Evolutionary conservation across 2,888 invertebrate genomes (phyloP).

Genomic region (Hirtodrosophila cameraria): DNA sequence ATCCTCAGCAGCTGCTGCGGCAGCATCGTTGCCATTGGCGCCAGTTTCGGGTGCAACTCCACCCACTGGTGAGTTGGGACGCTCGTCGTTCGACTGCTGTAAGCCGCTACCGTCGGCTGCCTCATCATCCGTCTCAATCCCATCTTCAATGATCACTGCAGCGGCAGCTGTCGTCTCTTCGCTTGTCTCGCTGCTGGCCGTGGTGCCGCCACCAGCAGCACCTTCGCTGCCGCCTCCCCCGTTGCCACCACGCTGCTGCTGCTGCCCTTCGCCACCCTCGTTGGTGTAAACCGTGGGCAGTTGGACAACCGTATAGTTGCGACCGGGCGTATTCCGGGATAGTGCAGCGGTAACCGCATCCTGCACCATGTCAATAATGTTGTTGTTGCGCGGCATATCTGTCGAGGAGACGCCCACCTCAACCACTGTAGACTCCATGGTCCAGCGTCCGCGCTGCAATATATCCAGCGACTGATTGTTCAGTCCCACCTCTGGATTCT

Average conservation of each 20-base stretch:
- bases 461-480: slow-evolving; percentile 84
- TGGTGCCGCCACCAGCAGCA: slow-evolving; percentile 20
- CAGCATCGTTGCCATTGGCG: background rate
- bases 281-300: slow-evolving; percentile 81
- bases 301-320: slow-evolving; percentile 83
- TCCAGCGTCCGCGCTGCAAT: slow-evolving; percentile 84
- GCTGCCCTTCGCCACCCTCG: slow-evolving; percentile 59
- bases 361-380: slow-evolving; percentile 83
- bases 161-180: slow-evolving; percentile 62
- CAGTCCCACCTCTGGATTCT: slow-evolving; percentile 83
- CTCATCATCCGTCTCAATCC: slow-evolving; percentile 71
- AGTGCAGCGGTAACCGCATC: slow-evolving; percentile 84
- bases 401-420: slow-evolving; percentile 84
- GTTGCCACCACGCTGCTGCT: slow-evolving; percentile 13
- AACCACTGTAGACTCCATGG: slow-evolving; percentile 84
- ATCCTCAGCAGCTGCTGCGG: slow-evolving; percentile 15
- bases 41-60: slow-evolving; percentile 1
- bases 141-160: slow-evolving; percentile 75
- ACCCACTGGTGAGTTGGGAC: slow-evolving; percentile 26
- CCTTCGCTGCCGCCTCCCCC: slow-evolving; percentile 25
- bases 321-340: slow-evolving; percentile 80
- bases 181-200: slow-evolving; percentile 31
- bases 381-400: slow-evolving; percentile 83
- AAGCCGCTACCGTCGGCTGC: slow-evolving; percentile 52
- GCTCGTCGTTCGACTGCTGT: slow-evolving; percentile 33